Base-by-base conservation (phyloP, 2,797 vertebrate species). In the Channallabes apus region DNA sequence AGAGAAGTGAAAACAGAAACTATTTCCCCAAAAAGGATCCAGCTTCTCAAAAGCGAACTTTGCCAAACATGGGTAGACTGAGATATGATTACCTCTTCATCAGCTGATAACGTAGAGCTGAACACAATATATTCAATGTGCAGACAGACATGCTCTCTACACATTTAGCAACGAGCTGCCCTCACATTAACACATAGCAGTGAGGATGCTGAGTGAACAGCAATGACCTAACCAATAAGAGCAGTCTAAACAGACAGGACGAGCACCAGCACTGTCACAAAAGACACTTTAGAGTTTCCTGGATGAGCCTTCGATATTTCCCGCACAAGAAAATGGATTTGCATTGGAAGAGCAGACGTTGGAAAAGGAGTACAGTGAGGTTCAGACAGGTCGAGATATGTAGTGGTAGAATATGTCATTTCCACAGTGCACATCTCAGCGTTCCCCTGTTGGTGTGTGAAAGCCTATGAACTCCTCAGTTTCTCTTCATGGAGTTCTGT, bases 251-350 rank as follows among this genome's bases (percentile, higher is more conserved):
- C 58, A 35, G 12, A 35, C 29, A 12, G 32, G 51, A 11, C 65
- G 71, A 35, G 29, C n/a, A 32, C 6, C 83, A 41, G 56, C 1
- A 6, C 35, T 64, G 38, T 62, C 78, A 79, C 62, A 80, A 56
- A 68, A 82, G 8, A 82, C 69, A 71, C 41, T 82, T 61, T 81
- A 65, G 35, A 15, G 32, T 35, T 56, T 67, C 27, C 22, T 32
- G 56, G 32, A 17, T 54, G 78, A 32, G 51, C 64, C 51, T 67
- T 67, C 38, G 9, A 38, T 69, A 65, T 67, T 68, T 67, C 17
- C 17, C 75, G 78, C 64, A 68, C 62, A 58, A 12, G 64, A 84
- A 78, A 80, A 82, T 41, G 32, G 29, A 82, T 18, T 87, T 14
- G 18, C 32, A 67, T 3, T 51, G 14, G n/a, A 12, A 54, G 59